Evolutionary conservation across 2,888 invertebrate species (phyloP).

Genomic region (Callyntrura sp.): DNA sequence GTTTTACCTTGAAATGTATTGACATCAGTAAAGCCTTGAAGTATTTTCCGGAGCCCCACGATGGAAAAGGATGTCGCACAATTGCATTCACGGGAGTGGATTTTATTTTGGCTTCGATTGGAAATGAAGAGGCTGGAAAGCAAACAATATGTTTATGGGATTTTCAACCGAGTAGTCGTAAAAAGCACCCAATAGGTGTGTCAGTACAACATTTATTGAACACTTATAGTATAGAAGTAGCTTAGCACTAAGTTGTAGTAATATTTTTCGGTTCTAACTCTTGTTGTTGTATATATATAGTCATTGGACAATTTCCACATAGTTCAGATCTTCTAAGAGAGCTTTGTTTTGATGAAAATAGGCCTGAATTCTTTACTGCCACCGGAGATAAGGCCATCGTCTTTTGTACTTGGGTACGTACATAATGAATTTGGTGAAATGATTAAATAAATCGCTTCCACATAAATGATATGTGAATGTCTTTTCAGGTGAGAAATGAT

Average conservation of each 20-base stretch:
- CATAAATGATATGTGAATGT: not conserved
- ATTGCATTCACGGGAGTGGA: constrained; percentile 74
- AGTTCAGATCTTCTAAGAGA: constrained; percentile 72
- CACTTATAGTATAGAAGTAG: too few relatives aligned
- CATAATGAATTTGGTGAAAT: not conserved
- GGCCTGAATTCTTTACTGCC: constrained; percentile 80
- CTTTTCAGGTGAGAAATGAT: constrained; percentile 3
- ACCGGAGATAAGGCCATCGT: constrained; percentile 80
- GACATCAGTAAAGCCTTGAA: constrained; percentile 70
- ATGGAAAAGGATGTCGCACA: constrained; percentile 66
- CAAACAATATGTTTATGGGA: constrained; percentile 77
- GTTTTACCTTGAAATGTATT: not conserved
- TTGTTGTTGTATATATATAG: too few relatives aligned
- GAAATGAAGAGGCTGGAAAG: constrained; percentile 72
- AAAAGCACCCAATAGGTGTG: constrained; percentile 73
- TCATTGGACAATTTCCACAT: constrained; percentile 59
- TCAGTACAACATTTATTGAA: not conserved
- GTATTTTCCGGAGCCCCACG: constrained; percentile 71
- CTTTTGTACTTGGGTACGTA: constrained; percentile 82
- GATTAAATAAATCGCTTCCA: not conserved
- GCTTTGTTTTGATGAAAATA: constrained; percentile 74
- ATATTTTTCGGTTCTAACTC: too few relatives aligned
- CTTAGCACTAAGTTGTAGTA: too few relatives aligned
- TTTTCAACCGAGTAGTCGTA: constrained; percentile 49
- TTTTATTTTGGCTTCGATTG: constrained; percentile 74